Evolutionary conservation across 2,888 invertebrate genomes (phyloP), one percentile per base, ranked within the genome.

Genomic region (Apamea epomidion): DNA sequence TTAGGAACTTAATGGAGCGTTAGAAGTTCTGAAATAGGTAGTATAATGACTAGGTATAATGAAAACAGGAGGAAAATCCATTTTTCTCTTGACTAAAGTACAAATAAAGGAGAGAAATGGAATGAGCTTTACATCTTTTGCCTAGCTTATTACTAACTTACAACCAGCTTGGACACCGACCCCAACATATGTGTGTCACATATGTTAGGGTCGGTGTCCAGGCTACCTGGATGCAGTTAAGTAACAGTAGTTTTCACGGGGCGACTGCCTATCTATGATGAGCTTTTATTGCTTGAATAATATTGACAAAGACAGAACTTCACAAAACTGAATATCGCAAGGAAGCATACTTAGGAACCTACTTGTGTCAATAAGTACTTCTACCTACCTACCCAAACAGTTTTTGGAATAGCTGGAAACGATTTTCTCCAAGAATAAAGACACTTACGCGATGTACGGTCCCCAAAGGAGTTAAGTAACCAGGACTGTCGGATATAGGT

Each of bases 1-100:
- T n/a, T 62, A 18, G 45, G 14, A 68, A 54, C 25, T 14, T 80
- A 60, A 73, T 81, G 67, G 68, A 54, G 37, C 60, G n/a, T 68
- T 37, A 12, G 54, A 80, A 54, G 45, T 54, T 45, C 45, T 64
- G 54, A 42, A 68, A 73, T 42, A 74, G 42, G 16, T 65, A 37
- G 32, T 58, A 25, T 72, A 54, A 65, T 80, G 8, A 14, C 0
- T 29, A 16, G 62, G 29, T 29, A 18, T 58, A 25, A 65, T 2
- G 29, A 54, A 80, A 60, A 80, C 42, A 51, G 7, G 0, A 80
- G n/a, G 7, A 68, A 21, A 32, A 16, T 2, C 6, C 18, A n/a
- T 32, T 62, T 54, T 62, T 16, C 25, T 0, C 4, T 21, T 37
- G 18, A 51, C 18, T n/a, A 32, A 75, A 1, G 10, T 37, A 67